Conservation (phyloP, 2,113 vertebrate genomes). For the Syngnathus typhle region DNA sequence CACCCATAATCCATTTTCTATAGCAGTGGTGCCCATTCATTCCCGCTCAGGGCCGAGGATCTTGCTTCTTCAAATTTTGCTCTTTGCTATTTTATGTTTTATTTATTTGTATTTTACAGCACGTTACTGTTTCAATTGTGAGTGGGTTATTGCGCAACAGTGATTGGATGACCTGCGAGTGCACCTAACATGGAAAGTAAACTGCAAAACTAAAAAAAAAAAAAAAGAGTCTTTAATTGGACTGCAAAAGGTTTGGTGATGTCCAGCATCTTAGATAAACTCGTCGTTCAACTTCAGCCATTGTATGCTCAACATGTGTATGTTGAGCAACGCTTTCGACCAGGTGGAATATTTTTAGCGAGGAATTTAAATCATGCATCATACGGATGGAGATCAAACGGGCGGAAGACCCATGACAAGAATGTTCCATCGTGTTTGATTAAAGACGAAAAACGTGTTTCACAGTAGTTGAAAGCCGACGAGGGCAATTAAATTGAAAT, state of each 20-base stretch:
- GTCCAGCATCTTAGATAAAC: no score
- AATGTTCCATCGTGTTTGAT: neutral
- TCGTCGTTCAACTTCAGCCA: no score
- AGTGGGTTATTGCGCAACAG: neutral
- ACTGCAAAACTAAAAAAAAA: neutral
- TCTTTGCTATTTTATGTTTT: no score
- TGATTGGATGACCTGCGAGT: neutral
- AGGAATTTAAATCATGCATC: slow-evolving; percentile 4
- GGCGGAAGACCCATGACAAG: neutral
- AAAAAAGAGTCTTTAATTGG: no score
- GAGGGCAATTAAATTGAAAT: slow-evolving; percentile 18
- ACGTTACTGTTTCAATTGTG: neutral
- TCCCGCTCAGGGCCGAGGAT: neutral
- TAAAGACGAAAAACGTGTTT: slow-evolving; percentile 17
- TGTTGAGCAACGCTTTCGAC: neutral
- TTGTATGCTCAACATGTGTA: neutral
- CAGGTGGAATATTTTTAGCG: neutral
- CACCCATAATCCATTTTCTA: neutral
- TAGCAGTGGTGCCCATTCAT: neutral
- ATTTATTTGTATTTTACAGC: no score
- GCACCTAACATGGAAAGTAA: neutral
- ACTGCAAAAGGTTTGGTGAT: no score
- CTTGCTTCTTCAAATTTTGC: no score
- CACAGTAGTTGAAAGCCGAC: slow-evolving; percentile 9
- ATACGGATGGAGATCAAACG: neutral